These are phyloP conservation scores for Blastobasis adustella DNA, from an alignment of 2,888 invertebrate species.

Conservation along the genomic window DNA sequence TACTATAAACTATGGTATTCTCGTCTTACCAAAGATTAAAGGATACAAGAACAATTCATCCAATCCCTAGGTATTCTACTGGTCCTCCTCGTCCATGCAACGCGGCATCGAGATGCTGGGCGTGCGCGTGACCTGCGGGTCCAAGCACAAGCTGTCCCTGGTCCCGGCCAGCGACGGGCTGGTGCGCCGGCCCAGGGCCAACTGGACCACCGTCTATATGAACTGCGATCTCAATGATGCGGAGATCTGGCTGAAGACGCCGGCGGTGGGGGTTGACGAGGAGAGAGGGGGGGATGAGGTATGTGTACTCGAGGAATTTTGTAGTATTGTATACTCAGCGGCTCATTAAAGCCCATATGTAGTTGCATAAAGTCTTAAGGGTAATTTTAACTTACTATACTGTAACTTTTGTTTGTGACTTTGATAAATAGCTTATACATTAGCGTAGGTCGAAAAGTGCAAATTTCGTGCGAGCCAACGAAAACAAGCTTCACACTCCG, in stretches of 20 bases:
- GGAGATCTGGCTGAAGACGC: constrained; percentile 93
- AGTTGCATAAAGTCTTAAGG: too few species aligned
- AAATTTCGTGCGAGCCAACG: too few species aligned
- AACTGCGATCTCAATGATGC: constrained; percentile 95
- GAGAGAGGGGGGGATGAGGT: constrained; percentile 18
- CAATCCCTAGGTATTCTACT: constrained; percentile 84
- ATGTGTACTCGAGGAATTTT: not conserved
- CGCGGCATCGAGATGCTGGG: constrained; percentile 92
- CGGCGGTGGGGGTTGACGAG: constrained; percentile 58
- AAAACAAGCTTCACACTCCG: too few species aligned
- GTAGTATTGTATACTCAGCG: too few species aligned
- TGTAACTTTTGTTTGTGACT: too few species aligned
- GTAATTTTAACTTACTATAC: too few species aligned
- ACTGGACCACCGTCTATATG: constrained; percentile 95
- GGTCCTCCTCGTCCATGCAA: constrained; percentile 98
- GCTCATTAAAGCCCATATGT: too few species aligned
- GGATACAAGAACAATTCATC: too few species aligned
- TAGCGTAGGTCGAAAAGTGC: too few species aligned
- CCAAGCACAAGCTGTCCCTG: constrained; percentile 83
- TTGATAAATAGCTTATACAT: too few species aligned
- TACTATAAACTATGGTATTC: too few species aligned
- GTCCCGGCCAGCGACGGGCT: constrained; percentile 86
- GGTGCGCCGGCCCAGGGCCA: constrained; percentile 87
- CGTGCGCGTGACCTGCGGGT: constrained; percentile 86
- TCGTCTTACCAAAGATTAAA: too few species aligned